A percentile compares a stretch with the other conserved stretches of the same genome.
Evolutionary conservation across 2,888 invertebrate species (phyloP).

Genomic region (Steinernema scapterisci): DNA sequence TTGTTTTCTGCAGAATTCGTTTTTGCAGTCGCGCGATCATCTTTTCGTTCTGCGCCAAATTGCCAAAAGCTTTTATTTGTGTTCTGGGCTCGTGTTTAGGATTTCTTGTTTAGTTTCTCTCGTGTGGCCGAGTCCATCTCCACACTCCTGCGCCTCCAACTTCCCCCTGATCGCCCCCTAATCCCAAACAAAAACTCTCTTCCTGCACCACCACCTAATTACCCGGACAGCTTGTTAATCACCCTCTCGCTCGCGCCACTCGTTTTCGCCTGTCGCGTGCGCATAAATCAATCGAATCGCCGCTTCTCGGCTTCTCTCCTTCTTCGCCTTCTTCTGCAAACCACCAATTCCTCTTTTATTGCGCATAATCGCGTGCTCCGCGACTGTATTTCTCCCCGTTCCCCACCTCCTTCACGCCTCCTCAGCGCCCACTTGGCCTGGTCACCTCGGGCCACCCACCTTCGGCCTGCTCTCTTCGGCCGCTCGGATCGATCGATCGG

Average conservation of each 20-base stretch:
- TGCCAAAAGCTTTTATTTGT: too few species aligned
- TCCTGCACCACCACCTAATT: neutral
- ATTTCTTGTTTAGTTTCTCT: too few species aligned
- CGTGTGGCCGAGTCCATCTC: too few species aligned
- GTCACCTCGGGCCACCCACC: conserved; percentile 17
- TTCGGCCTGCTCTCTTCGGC: neutral
- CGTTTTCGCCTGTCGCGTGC: neutral
- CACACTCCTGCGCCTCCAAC: neutral
- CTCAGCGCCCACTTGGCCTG: conserved; percentile 3
- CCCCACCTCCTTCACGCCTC: neutral
- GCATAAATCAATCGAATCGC: conserved; percentile 13
- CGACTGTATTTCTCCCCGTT: too few species aligned
- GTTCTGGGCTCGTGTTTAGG: too few species aligned
- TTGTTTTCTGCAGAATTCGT: too few species aligned
- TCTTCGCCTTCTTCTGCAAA: neutral
- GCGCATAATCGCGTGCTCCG: neutral
- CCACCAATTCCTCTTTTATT: neutral
- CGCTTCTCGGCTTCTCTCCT: neutral
- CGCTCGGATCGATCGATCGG: conserved; percentile 33
- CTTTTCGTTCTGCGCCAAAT: too few species aligned
- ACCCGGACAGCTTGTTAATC: conserved; percentile 25
- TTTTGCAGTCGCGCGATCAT: too few species aligned
- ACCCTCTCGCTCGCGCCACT: conserved; percentile 1
- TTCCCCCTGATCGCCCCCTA: neutral
- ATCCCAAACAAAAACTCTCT: neutral